Evolutionary conservation across 2,113 vertebrate genomes (phyloP).

Genomic region (Pseudorasbora parva): DNA sequence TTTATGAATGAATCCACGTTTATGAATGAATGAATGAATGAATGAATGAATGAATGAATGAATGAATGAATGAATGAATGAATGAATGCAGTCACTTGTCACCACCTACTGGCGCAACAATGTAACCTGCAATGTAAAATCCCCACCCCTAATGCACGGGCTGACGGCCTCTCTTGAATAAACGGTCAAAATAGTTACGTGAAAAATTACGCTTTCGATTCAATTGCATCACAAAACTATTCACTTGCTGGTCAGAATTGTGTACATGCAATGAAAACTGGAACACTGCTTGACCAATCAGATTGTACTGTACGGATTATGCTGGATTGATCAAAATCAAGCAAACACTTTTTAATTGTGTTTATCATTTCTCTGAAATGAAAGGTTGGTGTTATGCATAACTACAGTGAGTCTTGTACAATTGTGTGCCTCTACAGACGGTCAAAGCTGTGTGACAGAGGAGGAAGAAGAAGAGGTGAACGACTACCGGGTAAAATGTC

Average conservation of each 20-base stretch:
- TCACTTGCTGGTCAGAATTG: too few species aligned
- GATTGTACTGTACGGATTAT: background rate
- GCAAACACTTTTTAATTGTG: background rate
- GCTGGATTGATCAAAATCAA: background rate
- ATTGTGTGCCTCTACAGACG: conserved; percentile 61
- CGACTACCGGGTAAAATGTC: conserved; percentile 83
- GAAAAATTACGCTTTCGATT: too few species aligned
- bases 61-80: background rate
- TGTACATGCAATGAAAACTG: background rate
- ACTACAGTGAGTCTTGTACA: background rate
- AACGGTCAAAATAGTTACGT: background rate
- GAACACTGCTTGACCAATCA: background rate
- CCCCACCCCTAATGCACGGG: background rate
- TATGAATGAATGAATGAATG: too few species aligned
- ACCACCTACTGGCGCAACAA: background rate
- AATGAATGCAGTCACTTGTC: background rate
- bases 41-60: too few species aligned
- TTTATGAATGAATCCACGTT: too few species aligned
- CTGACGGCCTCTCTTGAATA: background rate
- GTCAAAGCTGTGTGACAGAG: conserved; percentile 43
- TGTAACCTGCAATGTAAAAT: background rate
- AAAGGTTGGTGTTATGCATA: background rate
- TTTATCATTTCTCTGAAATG: background rate
- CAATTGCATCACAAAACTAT: too few species aligned
- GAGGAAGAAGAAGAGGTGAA: conserved; percentile 81